Base-by-base conservation (phyloP, 2,797 vertebrate species). In the Epinephelus awoara region DNA sequence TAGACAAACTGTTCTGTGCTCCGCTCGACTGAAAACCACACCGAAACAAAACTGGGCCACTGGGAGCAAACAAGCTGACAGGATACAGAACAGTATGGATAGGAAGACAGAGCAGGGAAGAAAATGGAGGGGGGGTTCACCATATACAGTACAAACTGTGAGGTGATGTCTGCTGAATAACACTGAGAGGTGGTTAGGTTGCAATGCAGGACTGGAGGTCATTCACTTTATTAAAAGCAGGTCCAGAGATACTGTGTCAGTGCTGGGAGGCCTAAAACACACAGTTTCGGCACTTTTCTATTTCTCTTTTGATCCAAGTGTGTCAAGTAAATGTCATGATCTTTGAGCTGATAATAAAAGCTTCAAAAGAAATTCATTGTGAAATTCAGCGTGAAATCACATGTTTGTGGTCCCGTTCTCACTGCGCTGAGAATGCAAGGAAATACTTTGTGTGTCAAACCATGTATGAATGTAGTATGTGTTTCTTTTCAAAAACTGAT, bases 1-100 rank as follows among this genome's bases (percentile, higher is more conserved):
- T 2, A 15, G 44, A 70, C 47, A 52, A 80, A 81, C 49, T 68
- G 57, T 57, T 67, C 72, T 13, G 11, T 5, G 42, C 63, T 59
- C 7, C 3, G 17, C 80, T 73, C 13, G 2, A 59, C 75, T 79
- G 57, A 21, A 79, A 85, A 73, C 80, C 75, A 40, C 62, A 84
- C 2, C 2, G 15, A 74, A 62, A 75, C 77, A 69, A 63, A 66
- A 54, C n/a, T 12, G 40, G 29, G 29, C 49, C 25, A 1, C 23
- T 65, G 65, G 70, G 67, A 75, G 70, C 6, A 47, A 72, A 79
- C 71, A 21, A 10, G 38, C 65, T 69, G 2, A 21, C 21, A 18
- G 62, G 54, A 23, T 0, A 23, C 44, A 67, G 50, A 14, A 3
- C 49, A 42, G 47, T 4, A 25, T 8, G 52, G 49, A 56, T 27